Evolutionary conservation across 2,888 invertebrate genomes (phyloP).

Genomic region (Lingula anatina): DNA sequence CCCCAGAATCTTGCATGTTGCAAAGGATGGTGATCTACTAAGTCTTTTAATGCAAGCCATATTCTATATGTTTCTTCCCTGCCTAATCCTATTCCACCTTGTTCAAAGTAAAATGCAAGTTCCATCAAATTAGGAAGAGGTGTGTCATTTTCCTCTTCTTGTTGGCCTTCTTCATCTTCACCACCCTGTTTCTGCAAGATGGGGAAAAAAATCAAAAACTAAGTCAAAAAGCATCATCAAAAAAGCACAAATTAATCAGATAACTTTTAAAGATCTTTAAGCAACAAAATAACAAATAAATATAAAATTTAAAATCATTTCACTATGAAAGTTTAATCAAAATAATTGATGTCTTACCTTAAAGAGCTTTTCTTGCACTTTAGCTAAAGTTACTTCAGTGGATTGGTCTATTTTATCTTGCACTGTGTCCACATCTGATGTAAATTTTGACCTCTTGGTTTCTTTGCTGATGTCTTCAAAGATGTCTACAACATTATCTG

Average conservation of each 20-base stretch:
- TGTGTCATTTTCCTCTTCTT: slow-evolving; percentile 49
- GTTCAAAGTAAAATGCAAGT: slow-evolving; percentile 58
- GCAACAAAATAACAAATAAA: background rate
- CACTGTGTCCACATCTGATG: slow-evolving; percentile 57
- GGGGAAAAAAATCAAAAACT: slow-evolving; percentile 8
- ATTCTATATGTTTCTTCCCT: slow-evolving; percentile 70
- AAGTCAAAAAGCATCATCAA: background rate
- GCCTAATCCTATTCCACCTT: slow-evolving; percentile 73
- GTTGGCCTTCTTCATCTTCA: slow-evolving; percentile 45
- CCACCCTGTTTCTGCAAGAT: slow-evolving; percentile 41
- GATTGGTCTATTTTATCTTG: slow-evolving; percentile 46
- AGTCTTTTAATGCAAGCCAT: slow-evolving; percentile 67
- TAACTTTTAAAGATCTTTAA: slow-evolving; percentile 1
- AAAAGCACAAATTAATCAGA: no score
- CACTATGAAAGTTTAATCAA: background rate
- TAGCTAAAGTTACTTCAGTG: slow-evolving; percentile 49
- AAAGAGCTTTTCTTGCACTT: slow-evolving; percentile 50
- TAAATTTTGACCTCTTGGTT: slow-evolving; percentile 61
- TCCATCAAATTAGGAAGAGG: slow-evolving; percentile 56
- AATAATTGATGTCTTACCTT: slow-evolving; percentile 28
- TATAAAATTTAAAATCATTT: slow-evolving; percentile 4
- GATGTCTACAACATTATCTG: slow-evolving; percentile 74
- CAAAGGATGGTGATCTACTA: slow-evolving; percentile 54
- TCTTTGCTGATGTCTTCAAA: slow-evolving; percentile 81
- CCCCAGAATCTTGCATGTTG: slow-evolving; percentile 71